phyloP scores from a whole-genome alignment of 1,140 invertebrate species.

The Sycobia sp. region DNA sequence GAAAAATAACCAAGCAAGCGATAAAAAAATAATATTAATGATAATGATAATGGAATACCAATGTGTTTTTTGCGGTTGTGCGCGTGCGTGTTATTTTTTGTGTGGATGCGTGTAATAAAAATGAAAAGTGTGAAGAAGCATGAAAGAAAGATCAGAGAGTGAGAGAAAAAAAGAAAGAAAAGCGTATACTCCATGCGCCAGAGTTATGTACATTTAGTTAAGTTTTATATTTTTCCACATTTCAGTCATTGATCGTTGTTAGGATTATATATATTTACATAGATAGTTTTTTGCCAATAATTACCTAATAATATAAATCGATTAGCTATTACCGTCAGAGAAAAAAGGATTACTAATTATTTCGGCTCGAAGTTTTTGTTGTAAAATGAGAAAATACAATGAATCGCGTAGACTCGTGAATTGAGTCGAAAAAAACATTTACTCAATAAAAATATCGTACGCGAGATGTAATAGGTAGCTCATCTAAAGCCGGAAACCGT shows the following conservation, averaged over 20 bases:
- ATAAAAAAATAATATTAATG: slow-evolving; percentile 36
- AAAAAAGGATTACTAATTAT: slow-evolving; percentile 9
- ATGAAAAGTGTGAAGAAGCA: slow-evolving; percentile 33
- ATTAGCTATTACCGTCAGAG: slow-evolving; percentile 9
- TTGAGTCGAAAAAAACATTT: slow-evolving; percentile 9
- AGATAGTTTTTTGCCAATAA: slow-evolving; percentile 49
- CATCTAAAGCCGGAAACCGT: slow-evolving; percentile 3
- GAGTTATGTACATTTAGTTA: slow-evolving; percentile 60
- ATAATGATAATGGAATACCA: slow-evolving; percentile 34
- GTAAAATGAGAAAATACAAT: slow-evolving; percentile 7
- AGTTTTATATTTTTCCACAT: slow-evolving; percentile 62
- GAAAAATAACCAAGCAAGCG: slow-evolving; percentile 30
- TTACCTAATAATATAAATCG: slow-evolving; percentile 32
- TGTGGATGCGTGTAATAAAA: slow-evolving; percentile 28
- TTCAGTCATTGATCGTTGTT: slow-evolving; percentile 57
- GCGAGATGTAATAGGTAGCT: background rate
- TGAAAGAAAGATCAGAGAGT: slow-evolving; percentile 32
- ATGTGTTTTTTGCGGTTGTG: slow-evolving; percentile 36
- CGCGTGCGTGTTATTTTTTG: slow-evolving; percentile 33
- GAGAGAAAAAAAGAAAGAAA: slow-evolving; percentile 22
- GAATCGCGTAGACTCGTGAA: slow-evolving; percentile 22
- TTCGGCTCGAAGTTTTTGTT: slow-evolving; percentile 10
- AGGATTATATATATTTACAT: slow-evolving; percentile 44
- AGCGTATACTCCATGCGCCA: slow-evolving; percentile 32
- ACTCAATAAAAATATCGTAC: slow-evolving; percentile 11